Evolutionary conservation across 64 coral and sea anemone genomes (phyloP).

Genomic region (Porites australiensis): DNA sequence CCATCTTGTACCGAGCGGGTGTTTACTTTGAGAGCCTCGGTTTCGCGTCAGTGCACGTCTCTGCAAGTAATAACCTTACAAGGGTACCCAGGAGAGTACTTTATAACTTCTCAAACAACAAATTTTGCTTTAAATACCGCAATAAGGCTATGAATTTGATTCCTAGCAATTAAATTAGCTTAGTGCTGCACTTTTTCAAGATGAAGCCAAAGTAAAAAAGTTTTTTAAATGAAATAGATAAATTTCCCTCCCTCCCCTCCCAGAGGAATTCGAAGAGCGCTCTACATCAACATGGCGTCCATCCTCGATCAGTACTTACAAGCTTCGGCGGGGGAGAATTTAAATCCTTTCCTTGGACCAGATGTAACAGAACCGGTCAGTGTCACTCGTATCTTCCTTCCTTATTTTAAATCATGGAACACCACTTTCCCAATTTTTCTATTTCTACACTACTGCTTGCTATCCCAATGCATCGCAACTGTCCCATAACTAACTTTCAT

Average conservation of each 20-base stretch:
- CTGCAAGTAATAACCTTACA: background rate
- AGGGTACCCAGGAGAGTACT: background rate
- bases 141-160: background rate
- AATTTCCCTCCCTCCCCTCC: background rate
- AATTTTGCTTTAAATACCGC: background rate
- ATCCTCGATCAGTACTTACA: constrained; percentile 92
- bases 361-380: constrained; percentile 87
- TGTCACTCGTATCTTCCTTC: background rate
- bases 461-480: background rate
- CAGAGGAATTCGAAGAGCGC: background rate
- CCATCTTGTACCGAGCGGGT: constrained; percentile 5
- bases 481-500: background rate
- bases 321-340: constrained; percentile 63
- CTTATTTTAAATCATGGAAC: background rate
- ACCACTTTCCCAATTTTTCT: background rate
- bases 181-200: too few relatives aligned
- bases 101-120: background rate
- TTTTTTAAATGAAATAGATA: background rate
- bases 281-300: constrained; percentile 87
- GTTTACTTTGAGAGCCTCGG: constrained; percentile 37
- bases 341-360: constrained; percentile 74
- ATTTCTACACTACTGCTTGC: background rate
- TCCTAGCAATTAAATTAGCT: too few relatives aligned
- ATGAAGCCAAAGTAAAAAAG: background rate
- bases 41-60: background rate